Base-by-base conservation (phyloP, 2,888 invertebrate genomes). In the Zygaena filipendulae region DNA sequence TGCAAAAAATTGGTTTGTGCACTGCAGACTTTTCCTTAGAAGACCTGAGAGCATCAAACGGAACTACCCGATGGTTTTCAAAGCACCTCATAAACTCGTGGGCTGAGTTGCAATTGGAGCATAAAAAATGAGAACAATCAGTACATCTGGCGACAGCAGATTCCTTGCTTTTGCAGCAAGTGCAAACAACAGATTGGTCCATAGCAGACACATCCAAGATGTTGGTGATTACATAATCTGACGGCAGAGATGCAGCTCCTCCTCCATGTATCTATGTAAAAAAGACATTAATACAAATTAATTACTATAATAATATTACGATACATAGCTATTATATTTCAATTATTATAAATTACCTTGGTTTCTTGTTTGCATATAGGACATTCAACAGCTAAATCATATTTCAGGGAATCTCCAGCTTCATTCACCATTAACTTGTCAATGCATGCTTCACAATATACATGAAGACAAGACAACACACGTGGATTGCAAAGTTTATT, bases 51-150 rank as follows among this genome's bases (percentile, higher is more conserved):
- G 94, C 93, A 51, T 95, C 95, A 56, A 96, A 88, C 22, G 91
- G 88, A 28, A 95, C 87, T 20, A 95, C 95, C 64, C 90, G 85
- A 64, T 97, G 97, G 52, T 92, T 93, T 68, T 97, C 96, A 62
- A 97, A 97, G 77, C 96, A 95, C 43, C 95, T 86, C 97, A 97
- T 97, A 58, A 91, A 95, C 66, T 94, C 91, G 68, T 97, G 97
- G 33, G 97, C 97, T 21, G 93, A 92, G 52, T 95, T 94, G 79
- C 97, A 97, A 59, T 94, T 92, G 38, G 90, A 87, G 72, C 97
- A 97, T 26, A 97, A 82, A 61, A 95, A 92, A 68, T 94, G 94
- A 53, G 94, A 92, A 74, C 97, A 97, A 62, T 97, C 95, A 47
- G 91, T 91, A 75, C 97, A 97, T 36, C 95, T 87, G 7, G 96